Evolutionary conservation across 2,797 vertebrate species (phyloP).

Genomic region (Anniella stebbinsi): DNA sequence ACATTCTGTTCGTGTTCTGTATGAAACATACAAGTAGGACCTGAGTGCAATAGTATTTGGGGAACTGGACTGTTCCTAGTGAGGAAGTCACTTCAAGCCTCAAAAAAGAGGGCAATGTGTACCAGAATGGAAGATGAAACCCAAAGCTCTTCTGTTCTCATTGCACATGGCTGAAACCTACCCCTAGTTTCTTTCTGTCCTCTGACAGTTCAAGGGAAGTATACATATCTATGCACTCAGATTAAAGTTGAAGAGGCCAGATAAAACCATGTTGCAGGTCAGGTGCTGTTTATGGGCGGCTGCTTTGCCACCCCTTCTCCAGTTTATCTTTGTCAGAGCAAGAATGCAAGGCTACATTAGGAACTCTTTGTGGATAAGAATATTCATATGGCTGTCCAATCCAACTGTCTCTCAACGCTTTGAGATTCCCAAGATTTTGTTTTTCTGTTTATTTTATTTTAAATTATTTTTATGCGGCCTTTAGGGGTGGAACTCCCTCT

Average conservation of each 20-base stretch:
- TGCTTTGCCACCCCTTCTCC: neutral
- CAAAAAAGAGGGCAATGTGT: neutral
- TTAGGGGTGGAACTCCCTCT: no score
- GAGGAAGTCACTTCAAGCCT: neutral
- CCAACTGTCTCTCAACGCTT: neutral
- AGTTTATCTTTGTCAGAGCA: neutral
- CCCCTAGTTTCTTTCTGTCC: neutral
- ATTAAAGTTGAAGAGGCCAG: no score
- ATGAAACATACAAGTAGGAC: no score
- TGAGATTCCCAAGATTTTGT: neutral
- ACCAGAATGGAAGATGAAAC: no score
- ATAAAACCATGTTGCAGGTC: neutral
- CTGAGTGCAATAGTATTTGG: no score
- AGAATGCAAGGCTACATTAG: neutral
- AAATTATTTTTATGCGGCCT: no score
- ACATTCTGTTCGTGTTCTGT: no score
- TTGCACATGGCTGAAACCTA: neutral
- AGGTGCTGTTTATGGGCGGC: neutral
- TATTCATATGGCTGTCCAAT: neutral
- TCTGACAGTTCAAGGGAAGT: neutral
- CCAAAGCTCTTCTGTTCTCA: neutral
- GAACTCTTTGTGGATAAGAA: neutral
- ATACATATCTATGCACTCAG: neutral
- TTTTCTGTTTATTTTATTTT: neutral
- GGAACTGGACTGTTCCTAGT: neutral